Conservation (phyloP, 2,113 vertebrate species). For the Accipiter virgatus region DNA sequence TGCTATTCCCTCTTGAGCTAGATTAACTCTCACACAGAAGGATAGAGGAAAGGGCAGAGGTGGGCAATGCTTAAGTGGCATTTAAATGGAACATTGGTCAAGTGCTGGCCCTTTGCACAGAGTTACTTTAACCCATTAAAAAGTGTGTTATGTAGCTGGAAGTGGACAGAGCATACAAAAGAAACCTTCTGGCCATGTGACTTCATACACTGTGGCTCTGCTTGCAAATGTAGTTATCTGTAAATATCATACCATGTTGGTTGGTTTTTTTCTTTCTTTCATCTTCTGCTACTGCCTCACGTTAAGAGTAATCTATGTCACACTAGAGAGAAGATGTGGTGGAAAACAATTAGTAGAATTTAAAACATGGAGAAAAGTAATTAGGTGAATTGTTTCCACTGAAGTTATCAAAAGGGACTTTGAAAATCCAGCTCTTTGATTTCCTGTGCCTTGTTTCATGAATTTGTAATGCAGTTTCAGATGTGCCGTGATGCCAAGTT, state of each 20-base stretch:
- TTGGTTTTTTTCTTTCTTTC: background rate
- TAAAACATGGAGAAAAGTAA: background rate
- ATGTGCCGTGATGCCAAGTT: background rate
- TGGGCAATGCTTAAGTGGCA: background rate
- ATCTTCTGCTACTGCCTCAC: background rate
- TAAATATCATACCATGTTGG: background rate
- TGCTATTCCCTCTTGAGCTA: background rate
- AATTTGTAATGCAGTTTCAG: background rate
- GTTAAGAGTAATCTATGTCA: background rate
- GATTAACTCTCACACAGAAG: background rate
- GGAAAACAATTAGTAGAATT: background rate
- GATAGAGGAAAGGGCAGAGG: background rate
- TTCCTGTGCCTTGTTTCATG: background rate
- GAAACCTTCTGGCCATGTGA: background rate
- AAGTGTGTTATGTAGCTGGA: background rate
- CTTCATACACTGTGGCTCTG: background rate
- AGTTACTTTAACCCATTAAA: background rate
- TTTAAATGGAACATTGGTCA: background rate
- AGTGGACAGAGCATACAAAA: background rate
- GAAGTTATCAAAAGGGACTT: slow-evolving; percentile 1
- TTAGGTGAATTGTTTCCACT: background rate
- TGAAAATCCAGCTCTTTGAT: slow-evolving; percentile 1
- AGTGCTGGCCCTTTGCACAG: background rate
- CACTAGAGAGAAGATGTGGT: background rate
- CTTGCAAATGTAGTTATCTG: background rate